Conservation (phyloP, 2,888 invertebrate species). For the Neria commutata region DNA sequence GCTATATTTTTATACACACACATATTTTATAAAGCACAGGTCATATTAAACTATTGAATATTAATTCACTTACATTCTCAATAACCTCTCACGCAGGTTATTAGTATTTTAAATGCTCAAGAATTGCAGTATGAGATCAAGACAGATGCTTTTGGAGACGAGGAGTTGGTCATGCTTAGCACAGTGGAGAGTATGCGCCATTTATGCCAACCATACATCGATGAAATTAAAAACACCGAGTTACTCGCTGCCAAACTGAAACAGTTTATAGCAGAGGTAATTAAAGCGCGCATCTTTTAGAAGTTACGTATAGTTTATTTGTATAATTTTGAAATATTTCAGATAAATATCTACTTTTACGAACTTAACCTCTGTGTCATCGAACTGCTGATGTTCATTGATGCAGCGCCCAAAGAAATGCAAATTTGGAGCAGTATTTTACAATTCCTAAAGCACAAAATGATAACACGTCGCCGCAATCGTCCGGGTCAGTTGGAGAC, state of each 20-base stretch:
- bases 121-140: constrained; percentile 56
- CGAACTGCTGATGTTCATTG: constrained; percentile 55
- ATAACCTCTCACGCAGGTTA: too few relatives aligned
- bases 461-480: constrained; percentile 53
- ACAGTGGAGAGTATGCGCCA: constrained; percentile 48
- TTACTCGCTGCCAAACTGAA: constrained; percentile 50
- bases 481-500: constrained; percentile 57
- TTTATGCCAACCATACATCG: constrained; percentile 58
- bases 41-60: too few relatives aligned
- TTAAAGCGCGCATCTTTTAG: too few relatives aligned
- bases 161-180: constrained; percentile 54
- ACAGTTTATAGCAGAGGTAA: constrained; percentile 53
- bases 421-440: constrained; percentile 58
- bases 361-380: constrained; percentile 60
- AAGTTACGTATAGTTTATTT: neutral
- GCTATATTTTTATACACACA: too few relatives aligned
- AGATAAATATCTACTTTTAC: constrained; percentile 62
- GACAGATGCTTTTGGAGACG: constrained; percentile 55
- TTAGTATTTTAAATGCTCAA: constrained; percentile 54
- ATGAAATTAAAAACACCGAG: constrained; percentile 55
- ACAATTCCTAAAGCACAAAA: constrained; percentile 59
- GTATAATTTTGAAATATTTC: constrained; percentile 10
- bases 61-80: too few relatives aligned
- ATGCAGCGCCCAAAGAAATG: constrained; percentile 55
- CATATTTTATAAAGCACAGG: too few relatives aligned